A percentile compares a stretch with the other conserved stretches of the same genome.
These are phyloP conservation scores for Apteryx mantelli DNA, from an alignment of 2,113 vertebrate species.

Conservation along the genomic window DNA sequence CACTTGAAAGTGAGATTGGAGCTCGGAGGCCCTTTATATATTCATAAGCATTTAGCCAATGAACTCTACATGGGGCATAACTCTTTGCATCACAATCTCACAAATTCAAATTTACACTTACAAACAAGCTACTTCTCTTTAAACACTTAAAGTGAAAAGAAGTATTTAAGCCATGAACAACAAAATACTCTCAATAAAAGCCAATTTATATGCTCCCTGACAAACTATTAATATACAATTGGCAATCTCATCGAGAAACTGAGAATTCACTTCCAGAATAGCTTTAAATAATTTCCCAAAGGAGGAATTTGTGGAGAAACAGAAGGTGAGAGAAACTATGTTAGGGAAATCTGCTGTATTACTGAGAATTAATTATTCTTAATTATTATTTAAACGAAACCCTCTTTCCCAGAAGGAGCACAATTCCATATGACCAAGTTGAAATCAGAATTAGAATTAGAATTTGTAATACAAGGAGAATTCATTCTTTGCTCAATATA, in stretches of 20 bases:
- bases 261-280: not conserved
- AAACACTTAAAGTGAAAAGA: not conserved
- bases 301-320: not conserved
- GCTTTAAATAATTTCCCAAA: not conserved
- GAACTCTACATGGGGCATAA: not conserved
- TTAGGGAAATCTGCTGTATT: not conserved
- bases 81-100: not conserved
- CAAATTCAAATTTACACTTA: not conserved
- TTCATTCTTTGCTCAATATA: not conserved
- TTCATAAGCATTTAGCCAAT: not conserved
- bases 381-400: not conserved
- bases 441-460: not conserved
- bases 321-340: not conserved
- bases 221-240: not conserved
- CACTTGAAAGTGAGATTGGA: not conserved
- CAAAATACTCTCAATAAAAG: not conserved
- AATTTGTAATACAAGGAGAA: not conserved
- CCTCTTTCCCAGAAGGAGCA: not conserved
- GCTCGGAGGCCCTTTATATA: not conserved
- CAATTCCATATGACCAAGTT: not conserved
- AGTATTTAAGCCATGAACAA: not conserved
- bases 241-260: not conserved
- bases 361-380: not conserved
- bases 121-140: not conserved
- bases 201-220: not conserved